Evolutionary conservation across 2,888 invertebrate genomes (phyloP).

Genomic region (Drosophila testacea): DNA sequence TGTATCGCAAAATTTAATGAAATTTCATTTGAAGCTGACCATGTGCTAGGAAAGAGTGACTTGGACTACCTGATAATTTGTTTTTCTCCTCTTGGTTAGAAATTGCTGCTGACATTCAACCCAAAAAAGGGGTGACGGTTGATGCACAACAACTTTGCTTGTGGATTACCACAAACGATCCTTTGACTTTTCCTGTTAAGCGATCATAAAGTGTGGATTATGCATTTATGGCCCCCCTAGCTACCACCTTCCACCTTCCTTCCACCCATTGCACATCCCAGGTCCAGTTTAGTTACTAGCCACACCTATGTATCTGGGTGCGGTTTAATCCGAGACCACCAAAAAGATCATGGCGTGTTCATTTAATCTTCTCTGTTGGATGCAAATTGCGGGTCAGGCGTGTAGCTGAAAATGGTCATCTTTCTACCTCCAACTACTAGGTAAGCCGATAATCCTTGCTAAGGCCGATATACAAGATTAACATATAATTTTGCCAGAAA

Average conservation of each 20-base stretch:
- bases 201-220: constrained; percentile 79
- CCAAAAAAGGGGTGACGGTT: constrained; percentile 45
- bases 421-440: constrained; percentile 6
- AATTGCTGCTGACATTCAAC: constrained; percentile 6
- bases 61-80: constrained; percentile 21
- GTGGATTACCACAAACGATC: constrained; percentile 77
- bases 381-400: constrained; percentile 56
- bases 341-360: constrained; percentile 48
- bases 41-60: neutral
- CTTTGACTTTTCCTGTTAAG: constrained; percentile 84
- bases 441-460: constrained; percentile 40
- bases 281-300: constrained; percentile 26
- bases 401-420: constrained; percentile 4
- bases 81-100: neutral
- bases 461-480: constrained; percentile 38
- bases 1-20: constrained; percentile 30
- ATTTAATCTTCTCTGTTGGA: constrained; percentile 57
- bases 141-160: constrained; percentile 49
- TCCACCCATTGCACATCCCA: constrained; percentile 35
- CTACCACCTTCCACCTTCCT: constrained; percentile 30
- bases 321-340: constrained; percentile 81
- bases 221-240: constrained; percentile 66
- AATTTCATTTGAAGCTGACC: constrained; percentile 57
- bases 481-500: constrained; percentile 47
- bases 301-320: constrained; percentile 50